Percentiles rank a stretch among this genome's conserved stretches.
Conservation (phyloP, 2,888 invertebrate species). For the Phyto melanocephala region DNA sequence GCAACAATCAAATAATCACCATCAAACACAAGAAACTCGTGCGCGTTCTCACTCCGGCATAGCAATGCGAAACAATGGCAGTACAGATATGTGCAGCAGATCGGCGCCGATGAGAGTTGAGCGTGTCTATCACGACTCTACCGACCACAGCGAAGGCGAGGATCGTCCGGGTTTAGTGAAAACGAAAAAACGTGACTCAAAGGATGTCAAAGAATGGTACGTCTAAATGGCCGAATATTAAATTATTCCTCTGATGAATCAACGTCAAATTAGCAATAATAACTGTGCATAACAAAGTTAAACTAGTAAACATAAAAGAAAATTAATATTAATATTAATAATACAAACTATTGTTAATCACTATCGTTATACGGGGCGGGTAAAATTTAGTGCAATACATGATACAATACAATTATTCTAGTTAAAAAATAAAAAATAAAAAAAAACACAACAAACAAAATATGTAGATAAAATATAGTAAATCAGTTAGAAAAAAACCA, state of each 20-base stretch:
- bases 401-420: slow-evolving; percentile 59
- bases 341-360: slow-evolving; percentile 71
- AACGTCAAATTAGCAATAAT: slow-evolving; percentile 75
- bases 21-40: slow-evolving; percentile 72
- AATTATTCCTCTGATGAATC: slow-evolving; percentile 2
- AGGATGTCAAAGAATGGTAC: slow-evolving; percentile 98
- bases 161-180: slow-evolving; percentile 79
- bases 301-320: slow-evolving; percentile 46
- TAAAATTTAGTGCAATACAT: slow-evolving; percentile 64
- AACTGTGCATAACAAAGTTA: slow-evolving; percentile 60
- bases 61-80: slow-evolving; percentile 65
- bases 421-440: slow-evolving; percentile 27
- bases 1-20: slow-evolving; percentile 69
- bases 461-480: slow-evolving; percentile 1
- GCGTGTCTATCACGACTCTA: slow-evolving; percentile 68
- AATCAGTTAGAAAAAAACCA: background rate
- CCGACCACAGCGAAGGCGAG: slow-evolving; percentile 76
- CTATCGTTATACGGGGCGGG: slow-evolving; percentile 64
- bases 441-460: slow-evolving; percentile 16
- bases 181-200: slow-evolving; percentile 87
- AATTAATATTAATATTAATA: too few species aligned
- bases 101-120: slow-evolving; percentile 58
- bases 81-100: slow-evolving; percentile 57
- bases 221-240: slow-evolving; percentile 82
- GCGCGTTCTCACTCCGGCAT: slow-evolving; percentile 72